A percentile compares a stretch with the other conserved stretches of the same genome.
phyloP scores from a whole-genome alignment of 2,888 invertebrate genomes.

The Choreutis nemorana region DNA sequence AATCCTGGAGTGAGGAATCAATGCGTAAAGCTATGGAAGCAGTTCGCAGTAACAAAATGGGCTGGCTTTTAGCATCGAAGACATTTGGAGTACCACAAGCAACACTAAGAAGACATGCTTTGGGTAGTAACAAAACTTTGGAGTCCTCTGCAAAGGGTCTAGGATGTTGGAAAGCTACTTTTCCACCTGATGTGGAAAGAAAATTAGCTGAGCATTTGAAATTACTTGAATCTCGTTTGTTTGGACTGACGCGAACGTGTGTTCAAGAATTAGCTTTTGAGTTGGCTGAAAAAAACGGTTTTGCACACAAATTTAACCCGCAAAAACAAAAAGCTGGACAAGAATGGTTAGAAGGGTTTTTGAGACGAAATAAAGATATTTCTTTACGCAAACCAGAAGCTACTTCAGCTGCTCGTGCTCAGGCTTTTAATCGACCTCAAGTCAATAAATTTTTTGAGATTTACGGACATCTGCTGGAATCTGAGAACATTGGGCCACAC shows the following conservation, averaged over 20 bases:
- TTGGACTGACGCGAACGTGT: slow-evolving; percentile 5
- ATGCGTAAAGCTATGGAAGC: slow-evolving; percentile 9
- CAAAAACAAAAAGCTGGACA: slow-evolving; percentile 8
- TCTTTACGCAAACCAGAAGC: slow-evolving; percentile 6
- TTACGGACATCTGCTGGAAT: slow-evolving; percentile 1
- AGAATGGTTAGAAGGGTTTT: slow-evolving; percentile 7
- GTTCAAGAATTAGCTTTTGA: slow-evolving; percentile 7
- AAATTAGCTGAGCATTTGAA: slow-evolving; percentile 8
- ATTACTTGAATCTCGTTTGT: slow-evolving; percentile 4
- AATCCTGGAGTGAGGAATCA: slow-evolving; percentile 4
- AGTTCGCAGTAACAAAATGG: slow-evolving; percentile 7
- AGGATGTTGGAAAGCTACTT: slow-evolving; percentile 5
- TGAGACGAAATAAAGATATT: slow-evolving; percentile 6
- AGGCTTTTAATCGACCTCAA: slow-evolving; percentile 7
- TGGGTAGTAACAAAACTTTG: slow-evolving; percentile 9
- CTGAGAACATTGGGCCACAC: slow-evolving; percentile 1
- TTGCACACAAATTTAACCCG: slow-evolving; percentile 4
- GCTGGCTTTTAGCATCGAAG: slow-evolving; percentile 7
- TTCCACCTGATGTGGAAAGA: slow-evolving; percentile 6
- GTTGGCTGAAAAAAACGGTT: slow-evolving; percentile 8
- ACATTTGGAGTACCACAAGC: slow-evolving; percentile 10
- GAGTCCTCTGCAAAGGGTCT: slow-evolving; percentile 7
- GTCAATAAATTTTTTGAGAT: slow-evolving; percentile 6
- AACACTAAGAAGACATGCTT: slow-evolving; percentile 8
- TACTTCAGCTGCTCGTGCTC: slow-evolving; percentile 8